phyloP scores from a whole-genome alignment of 2,888 invertebrate species.

The Thereva nobilitata region DNA sequence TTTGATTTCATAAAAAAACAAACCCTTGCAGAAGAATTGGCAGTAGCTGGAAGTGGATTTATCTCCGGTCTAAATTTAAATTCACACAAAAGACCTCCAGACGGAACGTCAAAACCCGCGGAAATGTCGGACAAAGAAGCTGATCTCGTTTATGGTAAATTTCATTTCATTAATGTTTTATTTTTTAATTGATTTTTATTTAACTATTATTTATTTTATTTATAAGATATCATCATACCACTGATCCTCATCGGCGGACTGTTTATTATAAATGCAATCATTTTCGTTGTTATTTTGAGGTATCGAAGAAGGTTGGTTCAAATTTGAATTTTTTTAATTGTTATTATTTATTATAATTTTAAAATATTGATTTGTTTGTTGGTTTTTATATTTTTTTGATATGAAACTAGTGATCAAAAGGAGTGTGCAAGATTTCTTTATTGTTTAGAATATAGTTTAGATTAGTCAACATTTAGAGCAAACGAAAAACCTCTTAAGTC shows the following conservation, averaged over 20 bases:
- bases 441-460: too few relatives aligned
- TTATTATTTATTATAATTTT: slow-evolving; percentile 5
- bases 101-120: slow-evolving; percentile 20
- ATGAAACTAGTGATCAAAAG: not conserved
- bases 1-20: slow-evolving; percentile 2
- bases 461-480: too few relatives aligned
- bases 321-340: slow-evolving; percentile 18
- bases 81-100: slow-evolving; percentile 36
- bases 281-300: slow-evolving; percentile 71
- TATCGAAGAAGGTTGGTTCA: slow-evolving; percentile 47
- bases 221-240: slow-evolving; percentile 71
- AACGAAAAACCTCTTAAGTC: too few relatives aligned
- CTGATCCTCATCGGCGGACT: slow-evolving; percentile 71
- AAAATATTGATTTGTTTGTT: slow-evolving; percentile 19
- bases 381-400: not conserved
- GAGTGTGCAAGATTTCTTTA: too few relatives aligned
- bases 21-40: slow-evolving; percentile 45
- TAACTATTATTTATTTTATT: slow-evolving; percentile 34
- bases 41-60: slow-evolving; percentile 42
- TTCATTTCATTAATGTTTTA: slow-evolving; percentile 16
- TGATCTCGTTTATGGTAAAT: slow-evolving; percentile 46
- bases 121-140: slow-evolving; percentile 46
- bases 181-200: slow-evolving; percentile 26
- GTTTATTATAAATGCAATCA: slow-evolving; percentile 72
- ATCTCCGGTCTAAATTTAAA: slow-evolving; percentile 37